Evolutionary conservation across 2,888 invertebrate genomes (phyloP).

Genomic region (Kryphioiulus occultus): DNA sequence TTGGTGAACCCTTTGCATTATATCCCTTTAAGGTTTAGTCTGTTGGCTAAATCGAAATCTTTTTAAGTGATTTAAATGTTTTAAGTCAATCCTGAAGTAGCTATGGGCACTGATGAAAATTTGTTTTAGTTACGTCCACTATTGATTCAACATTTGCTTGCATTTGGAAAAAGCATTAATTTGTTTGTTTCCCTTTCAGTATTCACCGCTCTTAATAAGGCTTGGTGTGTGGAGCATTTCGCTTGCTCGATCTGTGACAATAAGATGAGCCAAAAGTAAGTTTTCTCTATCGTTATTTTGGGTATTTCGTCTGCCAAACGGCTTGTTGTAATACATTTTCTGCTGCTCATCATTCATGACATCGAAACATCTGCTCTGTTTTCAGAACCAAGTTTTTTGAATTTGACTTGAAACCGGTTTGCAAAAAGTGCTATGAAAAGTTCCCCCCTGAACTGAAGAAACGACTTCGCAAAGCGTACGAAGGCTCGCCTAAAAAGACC

Average conservation of each 20-base stretch:
- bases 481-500: constrained; percentile 55
- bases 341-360: not conserved
- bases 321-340: not conserved
- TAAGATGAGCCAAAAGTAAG: constrained; percentile 86
- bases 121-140: too few relatives aligned
- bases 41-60: constrained; percentile 9
- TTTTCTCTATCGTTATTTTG: constrained; percentile 51
- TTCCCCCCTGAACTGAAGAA: constrained; percentile 94
- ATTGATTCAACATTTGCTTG: too few relatives aligned
- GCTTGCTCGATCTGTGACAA: constrained; percentile 97
- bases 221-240: constrained; percentile 99
- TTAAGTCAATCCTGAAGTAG: too few relatives aligned
- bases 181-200: constrained; percentile 71
- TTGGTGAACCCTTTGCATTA: too few relatives aligned
- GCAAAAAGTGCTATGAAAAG: constrained; percentile 97
- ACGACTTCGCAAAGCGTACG: constrained; percentile 81
- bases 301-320: not conserved
- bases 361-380: not conserved
- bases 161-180: too few relatives aligned
- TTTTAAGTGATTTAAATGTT: too few relatives aligned
- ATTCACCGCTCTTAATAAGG: constrained; percentile 97
- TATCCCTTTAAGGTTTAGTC: too few relatives aligned
- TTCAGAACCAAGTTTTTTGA: constrained; percentile 92
- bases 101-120: too few relatives aligned
- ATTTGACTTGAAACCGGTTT: constrained; percentile 97